Evolutionary conservation across 2,113 vertebrate genomes (phyloP).

Genomic region (Rhea pennata): DNA sequence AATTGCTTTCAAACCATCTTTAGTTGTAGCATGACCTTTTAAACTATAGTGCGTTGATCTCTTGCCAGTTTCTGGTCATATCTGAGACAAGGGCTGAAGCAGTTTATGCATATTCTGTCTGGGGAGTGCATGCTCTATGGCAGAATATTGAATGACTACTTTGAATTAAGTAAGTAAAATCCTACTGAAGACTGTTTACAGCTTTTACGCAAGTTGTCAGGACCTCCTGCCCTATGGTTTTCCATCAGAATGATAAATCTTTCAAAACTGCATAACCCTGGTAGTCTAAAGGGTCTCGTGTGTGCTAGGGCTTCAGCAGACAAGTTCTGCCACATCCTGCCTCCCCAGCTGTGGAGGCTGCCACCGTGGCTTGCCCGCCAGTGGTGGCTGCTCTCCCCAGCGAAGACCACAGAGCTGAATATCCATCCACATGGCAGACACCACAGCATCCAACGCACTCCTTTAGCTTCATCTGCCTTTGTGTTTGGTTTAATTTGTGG

Average conservation of each 20-base stretch:
- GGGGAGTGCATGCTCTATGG: neutral
- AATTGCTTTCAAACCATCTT: neutral
- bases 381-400: neutral
- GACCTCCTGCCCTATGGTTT: neutral
- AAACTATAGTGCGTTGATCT: neutral
- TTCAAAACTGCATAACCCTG: neutral
- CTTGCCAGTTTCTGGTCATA: neutral
- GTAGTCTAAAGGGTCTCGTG: neutral
- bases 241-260: neutral
- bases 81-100: neutral
- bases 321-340: neutral
- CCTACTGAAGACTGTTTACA: neutral
- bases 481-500: neutral
- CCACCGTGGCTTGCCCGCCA: neutral
- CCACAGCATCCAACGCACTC: neutral
- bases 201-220: neutral
- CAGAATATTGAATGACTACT: neutral
- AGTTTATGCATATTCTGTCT: neutral
- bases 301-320: neutral
- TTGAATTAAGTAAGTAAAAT: neutral
- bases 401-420: neutral
- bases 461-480: neutral
- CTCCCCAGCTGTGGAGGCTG: neutral
- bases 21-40: neutral
- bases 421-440: neutral